Base-by-base conservation (phyloP, 2,797 vertebrate species). In the Monodelphis domestica region DNA sequence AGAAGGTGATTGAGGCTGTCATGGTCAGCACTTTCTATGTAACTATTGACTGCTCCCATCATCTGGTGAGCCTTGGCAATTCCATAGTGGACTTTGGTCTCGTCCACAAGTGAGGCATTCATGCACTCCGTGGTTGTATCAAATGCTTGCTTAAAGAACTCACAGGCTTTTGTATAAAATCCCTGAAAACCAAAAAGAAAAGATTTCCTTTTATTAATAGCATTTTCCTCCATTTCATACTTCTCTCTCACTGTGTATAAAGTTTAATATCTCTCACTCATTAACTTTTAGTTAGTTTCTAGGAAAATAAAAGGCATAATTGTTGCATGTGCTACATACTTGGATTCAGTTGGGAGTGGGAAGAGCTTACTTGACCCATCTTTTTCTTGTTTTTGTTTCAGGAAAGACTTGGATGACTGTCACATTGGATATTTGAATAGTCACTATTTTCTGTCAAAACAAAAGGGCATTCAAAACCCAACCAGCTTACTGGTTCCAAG, bases 11-110 rank as follows among this genome's bases (percentile, higher is more conserved):
- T 93, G 95, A 98, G 98, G 97, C 98, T 97, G 97, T 97, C 15
- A 50, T 96, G 88, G 94, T 98, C 97, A 90, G 97, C 97, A 54
- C 96, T 92, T 90, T 98, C 98, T 84, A 97, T 97, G 87, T 90
- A 97, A 94, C 96, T 98, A 95, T 94, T 97, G 96, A 99, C 96
- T 0, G 93, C 93, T 93, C 96, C 87, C 98, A 99, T 98, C 94
- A 98, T 97, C 95, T 97, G 95, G 89, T 98, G 98, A 54, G 99
- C 98, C 52, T 94, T 98, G 1, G 99, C 98, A 10, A 97, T 97
- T 94, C 98, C 99, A 38, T 98, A 94, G 59, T 97, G 98, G 93
- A 98, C 98, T 98, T 99, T 98, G 5, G 98, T 97, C 95, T 98
- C 98, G 24, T 99, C 98, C 97, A 98, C 87, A 89, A 98, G 96